phyloP scores from a whole-genome alignment of 1,140 invertebrate species.

The Neotoxoptera formosana region DNA sequence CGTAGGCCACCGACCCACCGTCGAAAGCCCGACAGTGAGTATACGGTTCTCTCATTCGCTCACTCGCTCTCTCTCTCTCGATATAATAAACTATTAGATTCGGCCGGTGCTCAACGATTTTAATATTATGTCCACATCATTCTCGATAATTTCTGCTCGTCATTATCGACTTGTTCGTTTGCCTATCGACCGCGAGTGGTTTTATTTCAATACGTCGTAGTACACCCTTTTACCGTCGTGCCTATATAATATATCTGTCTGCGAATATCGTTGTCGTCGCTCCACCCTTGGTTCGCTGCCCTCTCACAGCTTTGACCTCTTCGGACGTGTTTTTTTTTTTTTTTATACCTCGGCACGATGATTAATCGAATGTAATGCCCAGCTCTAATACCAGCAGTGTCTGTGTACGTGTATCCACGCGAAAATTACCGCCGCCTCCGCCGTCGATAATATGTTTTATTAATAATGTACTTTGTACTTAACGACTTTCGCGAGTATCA shows the following conservation, averaged over 20 bases:
- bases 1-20: not conserved
- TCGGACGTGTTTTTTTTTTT: not conserved
- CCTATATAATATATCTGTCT: not conserved
- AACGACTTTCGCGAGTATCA: not conserved
- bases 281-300: not conserved
- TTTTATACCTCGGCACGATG: not conserved
- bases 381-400: not conserved
- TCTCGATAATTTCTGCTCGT: not conserved
- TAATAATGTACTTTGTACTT: not conserved
- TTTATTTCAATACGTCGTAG: not conserved
- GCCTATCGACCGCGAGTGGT: not conserved
- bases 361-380: not conserved
- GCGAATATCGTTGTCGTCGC: not conserved
- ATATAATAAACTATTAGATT: not conserved
- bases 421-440: not conserved
- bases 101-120: no score
- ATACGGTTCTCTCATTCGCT: not conserved
- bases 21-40: not conserved
- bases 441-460: not conserved
- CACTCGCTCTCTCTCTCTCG: not conserved
- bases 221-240: not conserved
- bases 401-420: not conserved
- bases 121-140: not conserved
- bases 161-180: not conserved
- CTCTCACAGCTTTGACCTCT: not conserved